A percentile compares a stretch with the other conserved stretches of the same genome.
phyloP scores from a whole-genome alignment of 2,113 vertebrate species.

The Arizona elegans region DNA sequence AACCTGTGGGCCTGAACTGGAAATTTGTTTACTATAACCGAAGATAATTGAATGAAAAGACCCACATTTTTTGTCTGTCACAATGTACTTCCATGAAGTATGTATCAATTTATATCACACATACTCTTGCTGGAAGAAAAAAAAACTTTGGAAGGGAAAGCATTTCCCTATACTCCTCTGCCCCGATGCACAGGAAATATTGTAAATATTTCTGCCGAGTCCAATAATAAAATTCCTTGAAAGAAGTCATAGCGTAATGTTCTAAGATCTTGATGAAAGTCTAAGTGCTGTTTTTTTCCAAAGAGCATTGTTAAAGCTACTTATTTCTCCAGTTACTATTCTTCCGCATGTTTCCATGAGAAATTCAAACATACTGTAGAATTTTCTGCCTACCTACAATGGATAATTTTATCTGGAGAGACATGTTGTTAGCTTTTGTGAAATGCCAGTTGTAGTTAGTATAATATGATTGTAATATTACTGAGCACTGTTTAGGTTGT shows the following conservation, averaged over 20 bases:
- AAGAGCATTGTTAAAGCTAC: conserved; percentile 38
- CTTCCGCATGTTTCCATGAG: background rate
- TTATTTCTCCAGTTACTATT: background rate
- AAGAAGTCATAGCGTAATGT: background rate
- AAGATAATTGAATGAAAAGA: background rate
- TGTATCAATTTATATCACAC: conserved; percentile 18
- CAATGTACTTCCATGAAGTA: background rate
- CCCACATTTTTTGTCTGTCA: background rate
- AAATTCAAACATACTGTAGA: conserved; percentile 27
- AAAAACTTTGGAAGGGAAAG: conserved; percentile 26
- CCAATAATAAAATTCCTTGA: background rate
- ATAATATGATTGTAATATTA: background rate
- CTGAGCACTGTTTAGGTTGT: background rate
- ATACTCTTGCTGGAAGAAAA: conserved; percentile 29
- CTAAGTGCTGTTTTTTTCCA: conserved; percentile 26
- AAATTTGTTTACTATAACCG: background rate
- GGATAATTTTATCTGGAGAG: background rate
- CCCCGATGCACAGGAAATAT: conserved; percentile 39
- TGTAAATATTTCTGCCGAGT: background rate
- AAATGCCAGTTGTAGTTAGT: background rate
- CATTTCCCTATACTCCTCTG: background rate
- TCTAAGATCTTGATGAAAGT: conserved; percentile 34
- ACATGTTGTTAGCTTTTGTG: background rate
- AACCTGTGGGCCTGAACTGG: background rate
- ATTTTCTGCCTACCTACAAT: conserved; percentile 39